Evolutionary conservation across 2,888 invertebrate genomes (phyloP).

Genomic region (Ormyrus pomaceus): DNA sequence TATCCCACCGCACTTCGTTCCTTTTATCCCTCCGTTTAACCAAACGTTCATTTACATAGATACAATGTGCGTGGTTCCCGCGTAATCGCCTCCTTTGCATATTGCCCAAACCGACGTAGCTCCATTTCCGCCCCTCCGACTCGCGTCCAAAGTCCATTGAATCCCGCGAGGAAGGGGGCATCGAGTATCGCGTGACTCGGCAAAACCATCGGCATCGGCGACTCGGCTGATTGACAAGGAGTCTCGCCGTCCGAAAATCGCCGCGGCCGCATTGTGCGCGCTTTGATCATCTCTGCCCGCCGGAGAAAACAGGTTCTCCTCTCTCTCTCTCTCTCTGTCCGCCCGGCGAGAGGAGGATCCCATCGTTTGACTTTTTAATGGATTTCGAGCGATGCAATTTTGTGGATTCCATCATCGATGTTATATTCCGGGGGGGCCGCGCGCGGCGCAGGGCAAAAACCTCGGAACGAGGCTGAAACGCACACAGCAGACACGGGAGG

Average conservation of each 20-base stretch:
- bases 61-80: no score
- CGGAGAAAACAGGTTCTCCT: constrained; percentile 25
- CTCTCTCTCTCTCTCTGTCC: not conserved
- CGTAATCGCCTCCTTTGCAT: not conserved
- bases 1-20: no score
- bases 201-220: not conserved
- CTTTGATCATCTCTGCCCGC: constrained; percentile 11
- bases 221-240: not conserved
- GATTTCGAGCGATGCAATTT: constrained; percentile 53
- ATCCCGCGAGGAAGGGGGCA: no score
- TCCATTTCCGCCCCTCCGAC: not conserved
- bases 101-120: not conserved
- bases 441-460: constrained; percentile 16
- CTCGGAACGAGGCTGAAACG: not conserved
- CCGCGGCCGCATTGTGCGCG: not conserved
- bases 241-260: not conserved
- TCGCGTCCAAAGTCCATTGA: no score
- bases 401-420: constrained; percentile 37
- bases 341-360: constrained; percentile 1
- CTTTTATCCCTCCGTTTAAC: no score
- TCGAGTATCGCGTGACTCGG: constrained; percentile 19
- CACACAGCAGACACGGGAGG: not conserved
- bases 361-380: constrained; percentile 44
- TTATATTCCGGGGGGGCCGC: not conserved
- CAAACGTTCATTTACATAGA: no score